Base-by-base conservation (phyloP, 2,113 vertebrate genomes). In the Trogon melanurus region DNA sequence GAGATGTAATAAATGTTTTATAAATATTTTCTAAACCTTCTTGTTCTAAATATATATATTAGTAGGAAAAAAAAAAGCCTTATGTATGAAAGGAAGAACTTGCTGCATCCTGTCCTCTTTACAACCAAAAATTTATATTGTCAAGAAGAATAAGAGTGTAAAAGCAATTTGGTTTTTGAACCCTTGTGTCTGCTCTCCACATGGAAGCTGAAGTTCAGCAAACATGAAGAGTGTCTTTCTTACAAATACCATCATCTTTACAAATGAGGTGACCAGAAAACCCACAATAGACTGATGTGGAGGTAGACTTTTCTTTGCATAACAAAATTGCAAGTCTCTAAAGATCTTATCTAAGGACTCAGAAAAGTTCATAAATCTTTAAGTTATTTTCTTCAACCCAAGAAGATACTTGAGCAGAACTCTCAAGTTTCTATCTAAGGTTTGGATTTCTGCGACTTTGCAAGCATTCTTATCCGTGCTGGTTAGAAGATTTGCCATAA, bases 281-380 rank as follows among this genome's bases (percentile, higher is more conserved):
- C 5, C 7, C 58, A 32, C 4, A 73, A 8, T 5, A 54, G 23
- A 45, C 16, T 73, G 18, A 38, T 71, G 48, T 44, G n/a, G 45
- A 92, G 25, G 21, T 58, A 47, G 41, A 29, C 5, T 48, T 91
- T 89, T 81, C 89, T 88, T 79, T 96, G 85, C 47, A 32, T 8
- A 70, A 32, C 4, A 89, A 48, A 74, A 65, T 4, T 56, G 56
- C 32, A 36, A 85, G 41, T 72, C 51, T 18, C 16, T 80, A 80
- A 44, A 89, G 20, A 32, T 74, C 65, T 91, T 79, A 48, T 36
- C n/a, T 51, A 75, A 67, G 70, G 26, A 71, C 61, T 70, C 16
- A 71, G 56, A 57, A 92, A 75, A 91, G 32, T 69, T 51, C 26
- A 41, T 34, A 44, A 56, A 32, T 34, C 56, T 95, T 92, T 82